Evolutionary conservation across 2,113 vertebrate genomes (phyloP).

Genomic region (Coregonus clupeaformis): DNA sequence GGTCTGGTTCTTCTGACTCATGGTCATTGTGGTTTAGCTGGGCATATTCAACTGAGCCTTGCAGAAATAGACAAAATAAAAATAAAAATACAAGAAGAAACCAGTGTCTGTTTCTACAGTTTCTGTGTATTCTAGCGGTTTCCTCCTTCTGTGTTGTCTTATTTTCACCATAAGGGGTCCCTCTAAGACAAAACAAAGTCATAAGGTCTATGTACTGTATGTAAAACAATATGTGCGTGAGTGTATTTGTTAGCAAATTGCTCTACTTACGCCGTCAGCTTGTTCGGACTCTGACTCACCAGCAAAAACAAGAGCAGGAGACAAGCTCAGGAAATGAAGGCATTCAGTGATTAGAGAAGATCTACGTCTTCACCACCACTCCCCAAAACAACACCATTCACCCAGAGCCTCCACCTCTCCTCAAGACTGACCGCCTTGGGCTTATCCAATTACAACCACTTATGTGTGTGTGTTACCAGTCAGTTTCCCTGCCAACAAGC

Average conservation of each 20-base stretch:
- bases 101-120: no score
- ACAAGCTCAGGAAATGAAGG: conserved; percentile 42
- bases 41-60: conserved; percentile 66
- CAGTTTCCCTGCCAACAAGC: conserved; percentile 25
- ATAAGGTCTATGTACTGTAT: no score
- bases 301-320: conserved; percentile 59
- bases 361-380: conserved; percentile 4
- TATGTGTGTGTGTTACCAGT: conserved; percentile 7
- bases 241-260: conserved; percentile 12
- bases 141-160: conserved; percentile 14
- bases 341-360: conserved; percentile 25
- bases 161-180: conserved; percentile 20
- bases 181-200: conserved; percentile 12
- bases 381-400: conserved; percentile 10
- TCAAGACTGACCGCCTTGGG: conserved; percentile 15
- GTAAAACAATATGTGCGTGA: conserved; percentile 22
- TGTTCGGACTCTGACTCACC: conserved; percentile 48
- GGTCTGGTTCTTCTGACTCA: background rate
- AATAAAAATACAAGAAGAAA: background rate
- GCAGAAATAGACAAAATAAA: conserved; percentile 27
- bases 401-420: background rate
- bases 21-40: conserved; percentile 59
- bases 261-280: conserved; percentile 61
- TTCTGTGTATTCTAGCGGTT: conserved; percentile 7
- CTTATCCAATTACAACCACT: conserved; percentile 25